phyloP scores from a whole-genome alignment of 1,140 invertebrate genomes.

The Brachionus rotundiformis region DNA sequence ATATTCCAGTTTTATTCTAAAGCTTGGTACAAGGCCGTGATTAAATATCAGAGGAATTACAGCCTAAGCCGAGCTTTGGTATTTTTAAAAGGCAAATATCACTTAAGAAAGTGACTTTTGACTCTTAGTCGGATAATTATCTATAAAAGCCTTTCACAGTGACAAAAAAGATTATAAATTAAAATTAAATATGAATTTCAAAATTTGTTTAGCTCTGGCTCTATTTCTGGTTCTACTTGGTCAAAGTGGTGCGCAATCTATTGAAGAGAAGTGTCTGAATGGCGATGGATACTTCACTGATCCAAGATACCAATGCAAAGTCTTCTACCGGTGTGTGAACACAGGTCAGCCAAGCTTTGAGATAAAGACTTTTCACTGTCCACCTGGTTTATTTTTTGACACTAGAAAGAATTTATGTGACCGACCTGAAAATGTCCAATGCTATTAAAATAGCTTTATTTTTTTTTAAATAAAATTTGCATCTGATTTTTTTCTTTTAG shows the following conservation, averaged over 20 bases:
- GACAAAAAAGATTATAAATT: neutral
- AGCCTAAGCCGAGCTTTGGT: neutral
- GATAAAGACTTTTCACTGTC: conserved; percentile 12
- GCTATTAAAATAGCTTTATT: neutral
- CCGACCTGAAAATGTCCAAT: conserved; percentile 10
- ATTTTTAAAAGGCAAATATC: too few relatives aligned
- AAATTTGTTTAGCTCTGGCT: neutral
- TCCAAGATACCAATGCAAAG: neutral
- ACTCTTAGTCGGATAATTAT: neutral
- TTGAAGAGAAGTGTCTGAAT: neutral
- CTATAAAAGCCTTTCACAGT: neutral
- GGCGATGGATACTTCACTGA: conserved; percentile 7
- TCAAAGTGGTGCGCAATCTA: neutral
- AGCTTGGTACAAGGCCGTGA: neutral
- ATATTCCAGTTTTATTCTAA: neutral
- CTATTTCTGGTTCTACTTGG: neutral
- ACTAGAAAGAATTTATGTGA: neutral
- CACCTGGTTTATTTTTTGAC: conserved; percentile 5
- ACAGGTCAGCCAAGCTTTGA: neutral
- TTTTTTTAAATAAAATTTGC: neutral
- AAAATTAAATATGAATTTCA: neutral
- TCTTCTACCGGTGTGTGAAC: conserved; percentile 27
- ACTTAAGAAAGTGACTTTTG: neutral
- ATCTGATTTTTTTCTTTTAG: neutral
- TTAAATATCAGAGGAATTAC: neutral